Evolutionary conservation across 2,113 vertebrate genomes (phyloP), one percentile per base, ranked within the genome.

Genomic region (Noturus placidus): DNA sequence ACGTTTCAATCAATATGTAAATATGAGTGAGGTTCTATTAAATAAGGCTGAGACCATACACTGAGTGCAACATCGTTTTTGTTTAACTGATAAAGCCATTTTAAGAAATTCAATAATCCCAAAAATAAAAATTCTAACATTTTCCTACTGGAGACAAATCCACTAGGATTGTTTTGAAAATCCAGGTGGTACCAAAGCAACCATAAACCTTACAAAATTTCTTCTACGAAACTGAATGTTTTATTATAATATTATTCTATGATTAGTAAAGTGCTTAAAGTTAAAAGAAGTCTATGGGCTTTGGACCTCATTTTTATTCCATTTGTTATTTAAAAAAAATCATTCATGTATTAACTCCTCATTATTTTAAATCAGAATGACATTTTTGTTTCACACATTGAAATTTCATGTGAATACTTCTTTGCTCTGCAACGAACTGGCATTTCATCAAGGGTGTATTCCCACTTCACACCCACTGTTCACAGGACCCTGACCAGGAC

Each of bases 241-340:
- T 79, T 80, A 30, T 22, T 25, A 14, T 8, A 61, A 38, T 38
- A 13, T 61, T 82, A 82, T 15, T 42, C 33, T 27, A 38, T 15
- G 33, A 61, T 82, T 82, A 61, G 79, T 82, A 82, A 61, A 82
- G 79, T 82, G 79, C 79, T 82, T 38, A 8, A 61, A 82, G 79
- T 80, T 80, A 59, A 13, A 80, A 2, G 8, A 61, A 14, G 14
- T 35, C 33, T 61, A 38, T 38, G 5, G 19, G 79, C 19, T 82
- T 61, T n/a, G 33, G 4, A 59, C 20, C 35, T 38, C 35, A 33
- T 56, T 80, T 33, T 20, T 54, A 15, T 52, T 50, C n/a, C 10
- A 65, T n/a, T n/a, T 65, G 27, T 67, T 56, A 4, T 35, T 50
- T 17, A 9, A n/a, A n/a, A n/a, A n/a, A n/a, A 8, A 56, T 19